Evolutionary conservation across 2,888 invertebrate genomes (phyloP).

Genomic region (Drosophila quinaria): DNA sequence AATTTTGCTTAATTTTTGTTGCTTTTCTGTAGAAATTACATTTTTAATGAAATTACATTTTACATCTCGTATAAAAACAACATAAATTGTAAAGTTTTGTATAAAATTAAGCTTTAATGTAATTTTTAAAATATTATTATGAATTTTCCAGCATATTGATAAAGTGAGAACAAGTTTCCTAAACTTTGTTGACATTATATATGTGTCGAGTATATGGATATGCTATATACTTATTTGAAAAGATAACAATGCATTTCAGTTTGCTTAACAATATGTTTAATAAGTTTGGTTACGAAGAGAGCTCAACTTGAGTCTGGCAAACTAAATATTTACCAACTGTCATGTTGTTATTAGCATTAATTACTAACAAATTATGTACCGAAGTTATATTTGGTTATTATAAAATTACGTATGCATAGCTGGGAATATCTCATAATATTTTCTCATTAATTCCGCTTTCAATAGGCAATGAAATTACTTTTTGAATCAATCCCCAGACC

Average conservation of each 20-base stretch:
- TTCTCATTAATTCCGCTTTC: constrained; percentile 8
- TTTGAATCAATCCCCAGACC: constrained; percentile 16
- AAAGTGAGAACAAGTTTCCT: too few relatives aligned
- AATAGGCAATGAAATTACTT: constrained; percentile 14
- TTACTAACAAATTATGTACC: not conserved
- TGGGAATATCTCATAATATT: constrained; percentile 26
- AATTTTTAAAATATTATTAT: not conserved
- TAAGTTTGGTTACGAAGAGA: not conserved
- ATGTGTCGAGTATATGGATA: too few relatives aligned
- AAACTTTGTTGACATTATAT: too few relatives aligned
- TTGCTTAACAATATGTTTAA: too few relatives aligned
- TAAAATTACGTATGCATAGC: not conserved
- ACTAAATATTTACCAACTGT: not conserved
- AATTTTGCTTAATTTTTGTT: not conserved
- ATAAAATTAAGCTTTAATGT: constrained; percentile 15
- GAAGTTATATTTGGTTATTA: not conserved
- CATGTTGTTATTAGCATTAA: not conserved
- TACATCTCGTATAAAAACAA: constrained; percentile 44
- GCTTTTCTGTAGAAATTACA: constrained; percentile 33
- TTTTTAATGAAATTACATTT: constrained; percentile 50
- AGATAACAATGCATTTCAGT: too few relatives aligned
- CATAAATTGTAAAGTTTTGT: constrained; percentile 39
- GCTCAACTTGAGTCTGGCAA: not conserved
- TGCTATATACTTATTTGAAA: too few relatives aligned
- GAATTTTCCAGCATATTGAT: not conserved